These are phyloP conservation scores for Lutraria lutraria DNA, from an alignment of 2,888 invertebrate species.

Conservation along the genomic window DNA sequence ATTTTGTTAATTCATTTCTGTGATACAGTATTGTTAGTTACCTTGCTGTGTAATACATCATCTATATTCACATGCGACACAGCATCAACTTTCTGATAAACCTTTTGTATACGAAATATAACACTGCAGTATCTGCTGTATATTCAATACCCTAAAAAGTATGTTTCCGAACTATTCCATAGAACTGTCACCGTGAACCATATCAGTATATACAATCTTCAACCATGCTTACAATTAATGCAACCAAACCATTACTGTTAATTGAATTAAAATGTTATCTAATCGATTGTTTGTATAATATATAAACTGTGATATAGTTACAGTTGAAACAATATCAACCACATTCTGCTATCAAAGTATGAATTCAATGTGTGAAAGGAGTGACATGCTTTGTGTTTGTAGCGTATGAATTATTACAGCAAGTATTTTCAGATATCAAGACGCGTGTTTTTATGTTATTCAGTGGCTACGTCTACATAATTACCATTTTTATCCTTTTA, in stretches of 20 bases:
- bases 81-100: slow-evolving; percentile 4
- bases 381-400: too few species aligned
- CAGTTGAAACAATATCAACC: background rate
- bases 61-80: background rate
- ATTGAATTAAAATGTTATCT: background rate
- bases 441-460: too few species aligned
- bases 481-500: too few species aligned
- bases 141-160: background rate
- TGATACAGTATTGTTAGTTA: too few species aligned
- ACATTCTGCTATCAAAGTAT: background rate
- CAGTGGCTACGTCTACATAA: too few species aligned
- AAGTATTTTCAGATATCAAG: too few species aligned
- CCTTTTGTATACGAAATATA: background rate
- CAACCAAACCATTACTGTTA: background rate
- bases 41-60: too few species aligned
- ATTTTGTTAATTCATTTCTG: too few species aligned
- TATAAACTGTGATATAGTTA: background rate
- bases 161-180: background rate
- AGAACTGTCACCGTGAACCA: background rate
- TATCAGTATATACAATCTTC: background rate
- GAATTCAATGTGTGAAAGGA: too few species aligned
- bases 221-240: background rate
- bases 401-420: too few species aligned
- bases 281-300: background rate
- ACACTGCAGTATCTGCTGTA: background rate